These are phyloP conservation scores for Mus musculus DNA, from an alignment of 2,113 vertebrate genomes.

Conservation along the genomic window GRCm39 chr12:86042001-86042500, in stretches of 20 bases:
- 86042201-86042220: not conserved
- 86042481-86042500: not conserved
- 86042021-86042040: not conserved
- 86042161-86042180: not conserved
- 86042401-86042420: slow-evolving; percentile 8
- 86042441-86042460: not conserved
- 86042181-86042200: slow-evolving; percentile 26
- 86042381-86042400: slow-evolving; percentile 8
- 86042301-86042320: not conserved
- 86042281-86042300: not conserved
- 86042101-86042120: not conserved
- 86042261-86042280: not conserved
- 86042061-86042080: not conserved
- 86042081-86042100: accelerated
- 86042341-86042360: not conserved
- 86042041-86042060: not conserved
- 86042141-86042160: not conserved
- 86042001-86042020: not conserved
- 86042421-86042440: not conserved
- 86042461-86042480: not conserved
- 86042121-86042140: not conserved
- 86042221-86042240: not conserved
- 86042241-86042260: not conserved
- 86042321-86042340: not conserved
- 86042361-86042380: slow-evolving; percentile 19